Base-by-base conservation (phyloP, 2,113 vertebrate species). In the Uria aalge region DNA sequence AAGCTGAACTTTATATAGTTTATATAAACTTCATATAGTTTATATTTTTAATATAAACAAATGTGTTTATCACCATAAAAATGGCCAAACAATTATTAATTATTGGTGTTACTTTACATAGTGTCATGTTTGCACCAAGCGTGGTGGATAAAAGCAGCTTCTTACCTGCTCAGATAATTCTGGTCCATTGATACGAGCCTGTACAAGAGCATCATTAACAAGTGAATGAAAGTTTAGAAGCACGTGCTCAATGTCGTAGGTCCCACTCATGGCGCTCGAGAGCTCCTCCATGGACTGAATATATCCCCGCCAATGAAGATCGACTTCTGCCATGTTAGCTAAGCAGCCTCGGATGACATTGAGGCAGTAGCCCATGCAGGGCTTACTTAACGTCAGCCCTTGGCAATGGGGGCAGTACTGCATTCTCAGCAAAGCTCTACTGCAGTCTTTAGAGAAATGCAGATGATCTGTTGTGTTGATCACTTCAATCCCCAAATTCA, bases 281-380 rank as follows among this genome's bases (percentile, higher is more conserved):
- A 99, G 97, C 45, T 98, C 98, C 95, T 99, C 99, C 97, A 99
- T 82, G 4, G 99, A 98, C 76, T 88, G 98, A 56, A 99, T 97
- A 36, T 99, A 99, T 3, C 98, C 98, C 52, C 92, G 97, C 99
- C 99, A 99, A 68, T 98, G 98, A 40, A 87, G 43, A 80, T 99
- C 98, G n/a, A 99, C 98, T 95, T 99, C 99, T 2, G 98, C 99
- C 93, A 98, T 16, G 73, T 97, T 98, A 5, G 99, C 99, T 89
- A 99, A 96, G 96, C 99, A 99, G 80, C 99, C 99, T 7, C 98
- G 97, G 68, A 99, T 73, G 50, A 99, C 98, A 0, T 99, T 99
- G 85, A 99, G 99, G 96, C 99, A 99, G 97, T 99, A 99, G 4
- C 99, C 99, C 98, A 98, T 98, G 87, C 99, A 99, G 23, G 99